These are phyloP conservation scores for Cephus pygmeus DNA, from an alignment of 2,888 invertebrate genomes.

Conservation along the genomic window DNA sequence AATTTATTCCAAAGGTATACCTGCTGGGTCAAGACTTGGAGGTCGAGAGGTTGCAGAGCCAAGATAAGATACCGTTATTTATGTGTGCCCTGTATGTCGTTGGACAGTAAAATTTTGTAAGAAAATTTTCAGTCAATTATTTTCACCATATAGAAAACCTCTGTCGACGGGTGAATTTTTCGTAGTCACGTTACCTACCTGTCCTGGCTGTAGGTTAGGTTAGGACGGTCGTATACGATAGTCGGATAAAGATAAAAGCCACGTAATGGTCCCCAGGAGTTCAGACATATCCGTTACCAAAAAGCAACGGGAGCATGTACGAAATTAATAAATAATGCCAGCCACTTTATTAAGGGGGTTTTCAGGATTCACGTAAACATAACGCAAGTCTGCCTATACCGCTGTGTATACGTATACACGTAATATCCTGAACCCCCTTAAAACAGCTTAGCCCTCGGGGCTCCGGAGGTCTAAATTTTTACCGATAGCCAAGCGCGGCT, in stretches of 20 bases:
- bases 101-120: not conserved
- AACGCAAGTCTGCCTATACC: conserved; percentile 9
- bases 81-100: not conserved
- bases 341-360: conserved; percentile 36
- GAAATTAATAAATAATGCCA: conserved; percentile 45
- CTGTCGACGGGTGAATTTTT: not conserved
- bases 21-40: not conserved
- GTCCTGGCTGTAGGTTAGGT: not conserved
- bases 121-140: not conserved
- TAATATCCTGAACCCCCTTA: conserved; percentile 31
- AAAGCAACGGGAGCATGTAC: conserved; percentile 19
- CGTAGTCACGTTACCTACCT: not conserved
- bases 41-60: not conserved
- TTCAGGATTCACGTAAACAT: conserved; percentile 29
- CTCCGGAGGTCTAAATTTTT: conserved; percentile 38
- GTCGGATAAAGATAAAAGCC: not conserved
- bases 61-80: not conserved
- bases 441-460: conserved; percentile 34
- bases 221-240: not conserved
- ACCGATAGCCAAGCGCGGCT: conserved; percentile 3
- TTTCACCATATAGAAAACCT: not conserved
- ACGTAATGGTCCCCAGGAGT: not conserved
- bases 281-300: not conserved
- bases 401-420: not conserved
- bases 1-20: not conserved